Base-by-base conservation (phyloP, 2,888 invertebrate genomes). In the Harpalus rubripes region DNA sequence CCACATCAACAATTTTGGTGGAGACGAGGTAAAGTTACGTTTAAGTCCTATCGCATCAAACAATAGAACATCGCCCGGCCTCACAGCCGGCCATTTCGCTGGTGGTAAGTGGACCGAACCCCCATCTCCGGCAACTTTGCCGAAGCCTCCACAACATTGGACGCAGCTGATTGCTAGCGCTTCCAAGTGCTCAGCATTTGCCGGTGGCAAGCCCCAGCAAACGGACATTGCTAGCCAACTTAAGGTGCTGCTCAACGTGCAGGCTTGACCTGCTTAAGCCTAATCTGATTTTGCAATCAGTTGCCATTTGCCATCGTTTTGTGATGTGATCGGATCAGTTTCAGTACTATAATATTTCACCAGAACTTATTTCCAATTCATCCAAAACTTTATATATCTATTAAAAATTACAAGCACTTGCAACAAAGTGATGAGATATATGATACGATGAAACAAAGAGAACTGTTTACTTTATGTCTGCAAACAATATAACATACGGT, bases 91-190 rank as follows among this genome's bases (percentile, higher is more conserved):
- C 88, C 92, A 91, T 87, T 91, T 93, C 15, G 96, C 95, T 87
- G 95, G 95, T 88, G 94, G 95, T 86, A 95, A 94, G 88, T 95
- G 94, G 90, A 93, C 93, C 85, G 95, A 95, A 88, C 94, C 96
- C 82, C 95, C 96, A 63, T 93, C 95, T 86, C 95, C 96, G 88
- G 94, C 94, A 85, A 94, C 94, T 88, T 91, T 95, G 87, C 95
- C 96, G 52, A 93, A 93, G 90, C 95, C 96, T 87, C 96, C 96
- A 83, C 93, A 93, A 87, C 94, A 95, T 90, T 96, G 96, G 94
- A 94, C 94, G 89, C 92, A 92, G 91, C 91, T 94, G 93, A 72
- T 95, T 95, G 86, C 89, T 87, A 87, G 94, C 92, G 10, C 95
- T 95, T 94, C 95, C 94, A 85, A 93, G 93, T 86, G 91, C 92